Conservation (phyloP, 2,888 invertebrate genomes). For the Eupithecia tripunctaria region DNA sequence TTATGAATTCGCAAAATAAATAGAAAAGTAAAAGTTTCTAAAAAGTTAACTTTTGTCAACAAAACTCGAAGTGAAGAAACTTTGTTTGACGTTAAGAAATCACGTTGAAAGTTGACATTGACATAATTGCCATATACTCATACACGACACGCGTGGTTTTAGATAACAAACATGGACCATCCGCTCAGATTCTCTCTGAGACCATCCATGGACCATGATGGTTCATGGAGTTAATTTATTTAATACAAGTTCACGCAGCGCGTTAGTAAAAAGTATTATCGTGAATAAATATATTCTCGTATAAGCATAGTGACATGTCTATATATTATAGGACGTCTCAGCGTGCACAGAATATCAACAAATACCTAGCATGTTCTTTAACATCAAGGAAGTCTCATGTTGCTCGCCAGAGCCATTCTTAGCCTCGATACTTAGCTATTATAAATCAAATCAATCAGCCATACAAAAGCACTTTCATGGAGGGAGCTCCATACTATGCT, state of each 20-base stretch:
- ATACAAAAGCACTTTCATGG: background rate
- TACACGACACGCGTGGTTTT: background rate
- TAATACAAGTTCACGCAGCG: too few species aligned
- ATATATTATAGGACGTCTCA: too few species aligned
- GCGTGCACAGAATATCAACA: too few species aligned
- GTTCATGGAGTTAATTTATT: too few species aligned
- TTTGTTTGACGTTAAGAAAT: conserved; percentile 51
- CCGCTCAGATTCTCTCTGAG: too few species aligned
- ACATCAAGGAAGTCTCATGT: background rate
- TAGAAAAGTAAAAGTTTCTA: conserved; percentile 44
- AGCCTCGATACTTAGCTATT: too few species aligned
- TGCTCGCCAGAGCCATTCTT: background rate
- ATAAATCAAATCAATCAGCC: background rate
- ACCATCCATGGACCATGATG: too few species aligned
- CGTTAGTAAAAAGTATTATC: too few species aligned
- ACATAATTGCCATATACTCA: background rate
- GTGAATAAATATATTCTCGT: too few species aligned
- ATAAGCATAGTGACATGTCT: too few species aligned
- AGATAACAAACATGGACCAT: too few species aligned
- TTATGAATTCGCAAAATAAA: conserved; percentile 21
- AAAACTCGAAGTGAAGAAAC: conserved; percentile 53
- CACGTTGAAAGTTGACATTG: conserved; percentile 8
- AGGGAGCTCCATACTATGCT: background rate
- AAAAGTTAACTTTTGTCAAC: conserved; percentile 72
- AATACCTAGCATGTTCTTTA: too few species aligned